Conservation (phyloP, 2,888 invertebrate genomes). For the Pomacea canaliculata region DNA sequence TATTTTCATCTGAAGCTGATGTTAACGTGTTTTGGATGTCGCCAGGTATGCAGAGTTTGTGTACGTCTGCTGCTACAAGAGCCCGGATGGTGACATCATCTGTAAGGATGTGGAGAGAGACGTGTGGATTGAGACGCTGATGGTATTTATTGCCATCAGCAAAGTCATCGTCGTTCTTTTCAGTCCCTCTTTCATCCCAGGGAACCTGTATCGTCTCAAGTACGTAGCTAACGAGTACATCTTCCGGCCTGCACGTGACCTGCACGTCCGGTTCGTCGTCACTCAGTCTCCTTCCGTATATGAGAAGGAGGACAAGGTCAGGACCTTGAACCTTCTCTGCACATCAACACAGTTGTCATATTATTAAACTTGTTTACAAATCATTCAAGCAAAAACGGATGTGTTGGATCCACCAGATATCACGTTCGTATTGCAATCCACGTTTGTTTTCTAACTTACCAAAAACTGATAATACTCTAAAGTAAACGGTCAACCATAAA, state of each 20-base stretch:
- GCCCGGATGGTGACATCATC: conserved; percentile 4
- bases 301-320: conserved; percentile 25
- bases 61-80: conserved; percentile 27
- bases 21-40: no score
- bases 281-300: conserved; percentile 31
- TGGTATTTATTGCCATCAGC: conserved; percentile 45
- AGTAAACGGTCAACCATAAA: no score
- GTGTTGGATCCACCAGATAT: no score
- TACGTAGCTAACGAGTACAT: conserved; percentile 22
- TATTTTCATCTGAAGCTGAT: no score
- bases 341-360: no score
- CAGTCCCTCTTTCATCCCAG: conserved; percentile 53
- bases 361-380: no score
- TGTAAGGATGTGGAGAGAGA: conserved; percentile 26
- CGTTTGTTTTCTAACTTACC: no score
- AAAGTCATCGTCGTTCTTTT: conserved; percentile 54
- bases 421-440: no score
- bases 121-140: conserved; percentile 37
- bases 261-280: conserved; percentile 28
- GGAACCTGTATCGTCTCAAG: conserved; percentile 41
- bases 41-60: conserved; percentile 23
- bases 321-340: not conserved
- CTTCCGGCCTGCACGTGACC: conserved; percentile 10
- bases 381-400: no score
- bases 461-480: no score